A percentile compares a stretch with the other conserved stretches of the same genome.
Evolutionary conservation across 2,888 invertebrate species (phyloP).

Genomic region (Tetragnatha montana): DNA sequence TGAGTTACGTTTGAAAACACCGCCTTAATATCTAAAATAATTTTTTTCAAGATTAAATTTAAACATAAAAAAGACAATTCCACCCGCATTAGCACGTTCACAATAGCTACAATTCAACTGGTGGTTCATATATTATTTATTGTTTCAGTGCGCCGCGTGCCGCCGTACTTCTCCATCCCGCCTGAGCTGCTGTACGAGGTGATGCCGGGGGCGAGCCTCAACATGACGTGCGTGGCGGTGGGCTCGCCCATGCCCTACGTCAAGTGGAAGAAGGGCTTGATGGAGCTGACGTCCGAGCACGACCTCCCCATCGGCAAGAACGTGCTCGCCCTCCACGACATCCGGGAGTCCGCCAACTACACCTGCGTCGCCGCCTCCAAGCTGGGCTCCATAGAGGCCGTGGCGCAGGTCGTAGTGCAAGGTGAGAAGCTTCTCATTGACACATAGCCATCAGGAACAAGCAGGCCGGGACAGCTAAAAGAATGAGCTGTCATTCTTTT

Average conservation of each 20-base stretch:
- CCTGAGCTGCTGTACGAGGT: conserved; percentile 91
- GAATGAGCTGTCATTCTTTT: too few species aligned
- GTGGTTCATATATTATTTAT: too few species aligned
- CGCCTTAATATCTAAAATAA: too few species aligned
- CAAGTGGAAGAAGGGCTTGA: conserved; percentile 79
- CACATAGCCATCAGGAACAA: too few species aligned
- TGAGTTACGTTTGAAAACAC: too few species aligned
- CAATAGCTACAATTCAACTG: too few species aligned
- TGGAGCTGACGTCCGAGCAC: conserved; percentile 89
- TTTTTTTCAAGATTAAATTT: too few species aligned
- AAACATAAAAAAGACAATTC: too few species aligned
- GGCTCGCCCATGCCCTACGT: conserved; percentile 99
- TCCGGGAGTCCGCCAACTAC: conserved; percentile 95
- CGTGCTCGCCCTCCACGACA: conserved; percentile 88
- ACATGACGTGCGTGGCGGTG: conserved; percentile 96
- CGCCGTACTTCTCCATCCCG: conserved; percentile 95
- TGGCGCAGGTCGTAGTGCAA: conserved; percentile 94
- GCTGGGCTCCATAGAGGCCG: conserved; percentile 91
- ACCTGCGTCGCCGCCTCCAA: conserved; percentile 97
- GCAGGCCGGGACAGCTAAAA: too few species aligned
- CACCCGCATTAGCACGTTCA: too few species aligned
- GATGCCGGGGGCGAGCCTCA: conserved; percentile 91
- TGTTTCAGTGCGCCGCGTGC: conserved; percentile 91
- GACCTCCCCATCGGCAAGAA: conserved; percentile 82
- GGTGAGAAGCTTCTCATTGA: conserved; percentile 81